A percentile compares a stretch with the other conserved stretches of the same genome.
Conservation (phyloP, 2,113 vertebrate genomes). For the Aptenodytes forsteri region DNA sequence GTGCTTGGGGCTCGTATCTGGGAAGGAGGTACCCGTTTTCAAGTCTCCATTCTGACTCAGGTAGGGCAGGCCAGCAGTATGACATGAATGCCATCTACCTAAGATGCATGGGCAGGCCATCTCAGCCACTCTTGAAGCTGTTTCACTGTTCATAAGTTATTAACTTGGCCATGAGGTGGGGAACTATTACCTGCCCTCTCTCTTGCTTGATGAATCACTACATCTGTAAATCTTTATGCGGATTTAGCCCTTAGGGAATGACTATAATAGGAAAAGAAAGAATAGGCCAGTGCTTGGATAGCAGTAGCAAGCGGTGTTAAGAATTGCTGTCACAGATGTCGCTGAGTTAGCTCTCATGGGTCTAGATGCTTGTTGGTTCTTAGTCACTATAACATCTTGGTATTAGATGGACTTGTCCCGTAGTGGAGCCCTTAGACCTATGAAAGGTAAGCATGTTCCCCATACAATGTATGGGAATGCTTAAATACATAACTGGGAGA, state of each 20-base stretch:
- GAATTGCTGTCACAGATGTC: neutral
- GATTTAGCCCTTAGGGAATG: neutral
- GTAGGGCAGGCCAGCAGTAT: neutral
- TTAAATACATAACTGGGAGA: neutral
- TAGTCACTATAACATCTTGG: neutral
- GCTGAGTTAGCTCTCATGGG: fast-evolving
- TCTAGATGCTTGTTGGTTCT: neutral
- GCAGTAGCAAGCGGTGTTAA: neutral
- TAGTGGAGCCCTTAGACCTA: neutral
- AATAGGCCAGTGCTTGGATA: neutral
- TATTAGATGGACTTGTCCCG: neutral
- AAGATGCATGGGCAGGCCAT: neutral
- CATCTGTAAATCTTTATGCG: neutral
- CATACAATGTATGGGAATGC: neutral
- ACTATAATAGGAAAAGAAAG: neutral
- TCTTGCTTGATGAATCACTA: neutral
- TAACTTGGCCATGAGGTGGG: neutral
- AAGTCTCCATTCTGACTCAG: neutral
- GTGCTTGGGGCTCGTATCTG: neutral
- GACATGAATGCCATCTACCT: neutral
- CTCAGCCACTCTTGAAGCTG: neutral
- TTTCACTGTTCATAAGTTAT: slow-evolving; percentile 29
- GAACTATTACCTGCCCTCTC: neutral
- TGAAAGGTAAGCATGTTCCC: neutral
- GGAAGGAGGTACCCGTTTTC: neutral